Conservation (phyloP, 2,113 vertebrate genomes). For the Heliornis fulica region DNA sequence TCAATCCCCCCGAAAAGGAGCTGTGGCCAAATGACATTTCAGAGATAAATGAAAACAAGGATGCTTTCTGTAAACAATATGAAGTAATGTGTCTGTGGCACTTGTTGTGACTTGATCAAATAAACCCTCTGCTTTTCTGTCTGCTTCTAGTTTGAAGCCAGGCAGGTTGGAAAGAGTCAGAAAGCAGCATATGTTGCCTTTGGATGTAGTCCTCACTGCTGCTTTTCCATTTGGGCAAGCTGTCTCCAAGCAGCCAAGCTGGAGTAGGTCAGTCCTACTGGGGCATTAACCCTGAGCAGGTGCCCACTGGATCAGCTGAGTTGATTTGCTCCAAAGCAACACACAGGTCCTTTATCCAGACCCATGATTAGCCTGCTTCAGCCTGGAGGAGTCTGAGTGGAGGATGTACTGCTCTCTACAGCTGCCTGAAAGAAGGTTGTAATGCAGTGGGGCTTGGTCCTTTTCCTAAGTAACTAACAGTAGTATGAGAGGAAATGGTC, state of each 20-base stretch:
- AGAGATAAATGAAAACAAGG: background rate
- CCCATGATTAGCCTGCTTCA: too few relatives aligned
- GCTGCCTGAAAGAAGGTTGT: too few relatives aligned
- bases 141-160: background rate
- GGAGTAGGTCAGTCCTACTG: accelerated
- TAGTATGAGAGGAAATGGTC: too few relatives aligned
- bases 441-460: too few relatives aligned
- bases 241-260: background rate
- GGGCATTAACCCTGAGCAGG: background rate
- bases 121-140: background rate
- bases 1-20: background rate
- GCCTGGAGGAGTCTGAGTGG: too few relatives aligned
- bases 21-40: background rate
- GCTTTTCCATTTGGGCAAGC: background rate
- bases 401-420: too few relatives aligned
- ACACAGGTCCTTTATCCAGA: accelerated
- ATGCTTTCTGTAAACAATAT: background rate
- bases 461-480: too few relatives aligned
- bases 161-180: background rate
- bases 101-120: background rate
- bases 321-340: background rate
- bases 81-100: background rate
- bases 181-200: background rate
- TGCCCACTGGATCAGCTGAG: background rate
- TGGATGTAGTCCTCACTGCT: background rate